Conservation (phyloP, 2,113 vertebrate genomes). For the Cyanoderma ruficeps region DNA sequence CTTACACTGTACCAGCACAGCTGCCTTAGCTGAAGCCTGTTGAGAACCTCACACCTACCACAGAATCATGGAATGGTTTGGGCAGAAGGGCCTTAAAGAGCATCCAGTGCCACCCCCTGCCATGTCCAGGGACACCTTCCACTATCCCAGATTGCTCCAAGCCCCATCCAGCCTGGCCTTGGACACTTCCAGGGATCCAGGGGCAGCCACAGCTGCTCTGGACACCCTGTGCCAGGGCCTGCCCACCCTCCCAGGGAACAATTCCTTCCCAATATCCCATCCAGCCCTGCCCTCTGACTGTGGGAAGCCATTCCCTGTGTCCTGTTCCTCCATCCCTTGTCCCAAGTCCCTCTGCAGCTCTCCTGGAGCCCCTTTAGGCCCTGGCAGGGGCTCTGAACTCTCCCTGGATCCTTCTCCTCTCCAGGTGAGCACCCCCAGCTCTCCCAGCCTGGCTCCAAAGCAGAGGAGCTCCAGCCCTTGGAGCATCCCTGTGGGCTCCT, state of each 20-base stretch:
- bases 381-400: background rate
- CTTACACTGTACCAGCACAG: accelerated
- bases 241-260: background rate
- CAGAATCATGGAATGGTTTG: background rate
- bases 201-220: background rate
- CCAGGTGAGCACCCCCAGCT: background rate
- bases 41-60: background rate
- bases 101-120: background rate
- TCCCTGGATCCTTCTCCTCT: background rate
- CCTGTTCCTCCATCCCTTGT: background rate
- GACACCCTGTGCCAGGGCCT: background rate
- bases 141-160: accelerated
- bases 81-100: accelerated
- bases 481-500: accelerated
- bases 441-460: background rate
- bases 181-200: background rate
- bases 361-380: background rate
- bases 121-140: background rate
- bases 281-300: background rate
- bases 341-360: background rate
- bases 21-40: background rate
- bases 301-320: background rate
- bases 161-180: accelerated
- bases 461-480: background rate
- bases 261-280: background rate